Evolutionary conservation across 2,113 vertebrate genomes (phyloP).

Genomic region (Apus apus): DNA sequence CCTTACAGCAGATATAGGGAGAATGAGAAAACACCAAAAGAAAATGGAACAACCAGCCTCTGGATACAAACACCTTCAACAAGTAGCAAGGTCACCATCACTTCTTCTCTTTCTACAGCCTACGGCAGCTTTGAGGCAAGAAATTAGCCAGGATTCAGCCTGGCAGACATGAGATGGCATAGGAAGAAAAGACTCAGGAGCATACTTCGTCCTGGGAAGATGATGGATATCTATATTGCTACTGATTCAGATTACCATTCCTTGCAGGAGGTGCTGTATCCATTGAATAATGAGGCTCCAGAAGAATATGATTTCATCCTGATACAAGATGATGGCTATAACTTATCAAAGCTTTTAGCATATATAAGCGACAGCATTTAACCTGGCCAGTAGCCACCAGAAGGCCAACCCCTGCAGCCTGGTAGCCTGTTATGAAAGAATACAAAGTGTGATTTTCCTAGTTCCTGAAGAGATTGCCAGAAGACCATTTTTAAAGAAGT

Average conservation of each 20-base stretch:
- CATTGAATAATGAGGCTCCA: background rate
- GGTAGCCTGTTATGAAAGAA: background rate
- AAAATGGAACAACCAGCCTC: background rate
- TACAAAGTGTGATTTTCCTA: background rate
- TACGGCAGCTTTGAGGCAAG: background rate
- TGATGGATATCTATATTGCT: background rate
- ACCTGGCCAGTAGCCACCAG: background rate
- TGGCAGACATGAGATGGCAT: background rate
- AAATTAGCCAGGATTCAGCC: background rate
- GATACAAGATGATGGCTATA: background rate
- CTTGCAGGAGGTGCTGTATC: background rate
- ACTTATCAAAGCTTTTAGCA: background rate
- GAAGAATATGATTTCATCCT: background rate
- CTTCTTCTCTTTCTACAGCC: background rate
- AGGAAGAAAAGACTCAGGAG: background rate
- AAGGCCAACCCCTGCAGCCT: background rate
- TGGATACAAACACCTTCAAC: background rate
- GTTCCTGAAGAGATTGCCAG: background rate
- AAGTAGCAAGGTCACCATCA: background rate
- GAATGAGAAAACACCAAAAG: background rate
- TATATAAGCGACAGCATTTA: background rate
- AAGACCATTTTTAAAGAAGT: background rate
- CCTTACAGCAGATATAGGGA: background rate
- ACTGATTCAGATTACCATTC: background rate
- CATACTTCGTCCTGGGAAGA: background rate